phyloP scores from a whole-genome alignment of 2,113 vertebrate genomes.

The Marmota flaviventris region DNA sequence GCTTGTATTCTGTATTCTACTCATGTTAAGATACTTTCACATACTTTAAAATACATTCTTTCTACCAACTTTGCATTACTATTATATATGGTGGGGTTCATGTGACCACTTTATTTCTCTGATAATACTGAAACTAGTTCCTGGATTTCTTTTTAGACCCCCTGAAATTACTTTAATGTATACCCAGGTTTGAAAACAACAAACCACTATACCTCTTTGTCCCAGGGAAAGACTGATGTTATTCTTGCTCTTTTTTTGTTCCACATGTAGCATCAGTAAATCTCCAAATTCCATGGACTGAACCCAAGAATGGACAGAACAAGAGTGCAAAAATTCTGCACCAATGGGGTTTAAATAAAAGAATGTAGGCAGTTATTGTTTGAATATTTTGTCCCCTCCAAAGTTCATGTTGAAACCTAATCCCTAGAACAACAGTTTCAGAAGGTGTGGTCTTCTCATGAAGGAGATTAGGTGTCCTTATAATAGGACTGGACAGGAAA shows the following conservation, averaged over 20 bases:
- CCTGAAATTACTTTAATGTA: background rate
- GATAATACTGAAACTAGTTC: background rate
- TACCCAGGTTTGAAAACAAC: background rate
- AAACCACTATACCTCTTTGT: background rate
- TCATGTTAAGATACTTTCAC: background rate
- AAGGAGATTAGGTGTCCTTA: background rate
- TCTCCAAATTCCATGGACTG: background rate
- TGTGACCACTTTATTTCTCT: background rate
- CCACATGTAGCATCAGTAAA: background rate
- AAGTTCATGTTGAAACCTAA: background rate
- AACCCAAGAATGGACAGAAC: background rate
- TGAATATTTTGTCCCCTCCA: background rate
- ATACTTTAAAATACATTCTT: constrained; percentile 5
- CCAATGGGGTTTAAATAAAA: background rate
- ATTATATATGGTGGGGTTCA: background rate
- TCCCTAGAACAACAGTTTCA: background rate
- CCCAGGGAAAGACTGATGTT: background rate
- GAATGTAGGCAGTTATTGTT: background rate
- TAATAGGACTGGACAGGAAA: too few species aligned
- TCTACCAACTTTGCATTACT: background rate
- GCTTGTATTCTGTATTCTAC: background rate
- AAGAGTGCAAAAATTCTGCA: background rate
- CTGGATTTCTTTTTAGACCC: background rate
- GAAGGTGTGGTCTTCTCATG: background rate
- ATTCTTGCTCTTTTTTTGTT: background rate